A percentile compares a stretch with the other conserved stretches of the same genome.
These are phyloP conservation scores for Enteromius trimaculatus DNA, from an alignment of 2,797 vertebrate genomes.

Conservation along the genomic window DNA sequence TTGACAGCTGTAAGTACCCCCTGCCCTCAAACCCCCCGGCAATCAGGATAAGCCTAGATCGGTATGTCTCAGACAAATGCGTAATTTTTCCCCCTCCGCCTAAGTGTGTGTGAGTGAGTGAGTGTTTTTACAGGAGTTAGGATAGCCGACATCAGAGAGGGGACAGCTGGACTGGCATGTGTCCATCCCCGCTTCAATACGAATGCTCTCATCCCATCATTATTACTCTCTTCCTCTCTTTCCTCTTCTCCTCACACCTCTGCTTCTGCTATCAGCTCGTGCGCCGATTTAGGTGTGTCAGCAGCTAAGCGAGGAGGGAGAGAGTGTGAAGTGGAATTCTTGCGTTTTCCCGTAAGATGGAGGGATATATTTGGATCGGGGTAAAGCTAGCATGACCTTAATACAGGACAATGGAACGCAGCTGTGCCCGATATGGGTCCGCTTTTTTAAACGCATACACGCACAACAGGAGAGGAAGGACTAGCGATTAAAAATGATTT, in stretches of 20 bases:
- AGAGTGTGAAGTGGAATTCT: constrained; percentile 42
- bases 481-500: constrained; percentile 52
- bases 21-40: constrained; percentile 53
- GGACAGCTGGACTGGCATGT: constrained; percentile 42
- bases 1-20: constrained; percentile 54
- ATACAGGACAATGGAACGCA: constrained; percentile 69
- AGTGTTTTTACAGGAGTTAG: constrained; percentile 30
- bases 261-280: constrained; percentile 44
- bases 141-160: constrained; percentile 17
- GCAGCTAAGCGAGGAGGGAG: constrained; percentile 30
- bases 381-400: constrained; percentile 67
- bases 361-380: constrained; percentile 54
- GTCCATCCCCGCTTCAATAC: constrained; percentile 8
- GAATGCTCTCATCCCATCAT: constrained; percentile 31
- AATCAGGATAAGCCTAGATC: constrained; percentile 56
- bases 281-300: constrained; percentile 40
- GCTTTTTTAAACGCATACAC: constrained; percentile 22
- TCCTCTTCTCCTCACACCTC: constrained; percentile 44
- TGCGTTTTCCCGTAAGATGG: constrained; percentile 39
- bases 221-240: constrained; percentile 38
- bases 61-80: constrained; percentile 52
- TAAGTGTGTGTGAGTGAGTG: constrained; percentile 30
- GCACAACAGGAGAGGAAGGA: constrained; percentile 42
- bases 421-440: constrained; percentile 65
- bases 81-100: constrained; percentile 43